Percentiles rank a stretch among this genome's conserved stretches.
Evolutionary conservation across 1,140 invertebrate species (phyloP).

Genomic region (Amyelois transitella): DNA sequence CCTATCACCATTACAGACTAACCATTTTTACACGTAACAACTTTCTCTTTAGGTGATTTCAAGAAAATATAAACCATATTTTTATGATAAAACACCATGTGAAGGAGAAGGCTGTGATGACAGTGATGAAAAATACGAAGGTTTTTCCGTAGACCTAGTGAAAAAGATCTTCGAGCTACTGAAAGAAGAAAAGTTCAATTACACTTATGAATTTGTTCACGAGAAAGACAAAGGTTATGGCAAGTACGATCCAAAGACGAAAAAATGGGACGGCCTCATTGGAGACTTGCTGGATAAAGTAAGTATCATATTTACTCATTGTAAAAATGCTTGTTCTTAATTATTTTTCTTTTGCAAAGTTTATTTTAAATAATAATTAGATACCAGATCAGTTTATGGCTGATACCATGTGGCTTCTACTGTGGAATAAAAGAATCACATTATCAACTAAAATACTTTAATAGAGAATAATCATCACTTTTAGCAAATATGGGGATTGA

Average conservation of each 20-base stretch:
- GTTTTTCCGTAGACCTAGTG: slow-evolving; percentile 87
- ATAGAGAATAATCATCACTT: no score
- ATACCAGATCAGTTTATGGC: no score
- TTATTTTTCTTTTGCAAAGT: no score
- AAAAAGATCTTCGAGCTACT: slow-evolving; percentile 79
- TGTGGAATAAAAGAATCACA: no score
- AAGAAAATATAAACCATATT: slow-evolving; percentile 51
- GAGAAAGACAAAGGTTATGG: slow-evolving; percentile 78
- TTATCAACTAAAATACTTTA: no score
- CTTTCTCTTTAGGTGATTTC: slow-evolving; percentile 43
- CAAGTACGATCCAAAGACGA: slow-evolving; percentile 78
- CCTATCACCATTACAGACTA: no score
- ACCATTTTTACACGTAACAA: neutral
- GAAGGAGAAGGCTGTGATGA: slow-evolving; percentile 29
- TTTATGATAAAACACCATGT: slow-evolving; percentile 44
- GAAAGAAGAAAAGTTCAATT: slow-evolving; percentile 65
- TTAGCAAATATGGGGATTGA: no score
- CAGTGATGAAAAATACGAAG: slow-evolving; percentile 79
- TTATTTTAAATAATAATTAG: no score
- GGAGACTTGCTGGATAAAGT: slow-evolving; percentile 82
- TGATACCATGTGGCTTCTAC: no score
- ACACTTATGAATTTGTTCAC: slow-evolving; percentile 45
- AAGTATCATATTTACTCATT: slow-evolving; percentile 9
- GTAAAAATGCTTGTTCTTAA: no score
- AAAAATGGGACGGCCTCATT: slow-evolving; percentile 91